Percentiles rank a stretch among this genome's conserved stretches.
phyloP scores from a whole-genome alignment of 2,113 vertebrate genomes.

The Grammomys dolichurus region DNA sequence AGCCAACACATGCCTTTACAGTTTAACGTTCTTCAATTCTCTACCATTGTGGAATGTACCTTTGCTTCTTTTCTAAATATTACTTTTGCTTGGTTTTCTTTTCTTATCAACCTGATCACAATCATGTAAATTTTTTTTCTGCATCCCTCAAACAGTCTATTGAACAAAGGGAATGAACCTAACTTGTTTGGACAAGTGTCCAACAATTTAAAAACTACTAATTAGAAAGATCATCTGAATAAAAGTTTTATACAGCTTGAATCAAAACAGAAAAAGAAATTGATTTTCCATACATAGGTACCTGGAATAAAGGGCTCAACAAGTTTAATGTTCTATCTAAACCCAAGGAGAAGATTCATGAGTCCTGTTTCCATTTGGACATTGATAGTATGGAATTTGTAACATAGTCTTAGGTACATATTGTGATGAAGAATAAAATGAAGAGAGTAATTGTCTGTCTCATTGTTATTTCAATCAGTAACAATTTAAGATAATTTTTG shows the following conservation, averaged over 20 bases:
- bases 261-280: neutral
- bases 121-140: neutral
- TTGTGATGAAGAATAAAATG: neutral
- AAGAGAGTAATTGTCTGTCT: constrained; percentile 7
- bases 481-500: constrained; percentile 5
- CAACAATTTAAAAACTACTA: neutral
- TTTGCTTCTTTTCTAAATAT: constrained; percentile 1
- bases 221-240: neutral
- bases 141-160: neutral
- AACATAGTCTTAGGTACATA: neutral
- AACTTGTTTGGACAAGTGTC: neutral
- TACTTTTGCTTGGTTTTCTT: neutral
- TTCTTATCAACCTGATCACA: neutral
- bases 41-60: neutral
- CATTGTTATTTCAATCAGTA: constrained; percentile 28
- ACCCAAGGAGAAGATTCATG: neutral
- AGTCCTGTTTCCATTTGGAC: neutral
- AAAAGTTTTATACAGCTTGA: constrained; percentile 26
- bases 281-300: neutral
- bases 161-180: neutral
- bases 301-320: neutral
- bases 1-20: neutral
- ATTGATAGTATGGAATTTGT: neutral
- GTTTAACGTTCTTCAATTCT: neutral
- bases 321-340: neutral